Percentiles rank a stretch among this genome's conserved stretches.
phyloP scores from a whole-genome alignment of 1,140 invertebrate genomes.

The Trachymyrmex cornetzi region DNA sequence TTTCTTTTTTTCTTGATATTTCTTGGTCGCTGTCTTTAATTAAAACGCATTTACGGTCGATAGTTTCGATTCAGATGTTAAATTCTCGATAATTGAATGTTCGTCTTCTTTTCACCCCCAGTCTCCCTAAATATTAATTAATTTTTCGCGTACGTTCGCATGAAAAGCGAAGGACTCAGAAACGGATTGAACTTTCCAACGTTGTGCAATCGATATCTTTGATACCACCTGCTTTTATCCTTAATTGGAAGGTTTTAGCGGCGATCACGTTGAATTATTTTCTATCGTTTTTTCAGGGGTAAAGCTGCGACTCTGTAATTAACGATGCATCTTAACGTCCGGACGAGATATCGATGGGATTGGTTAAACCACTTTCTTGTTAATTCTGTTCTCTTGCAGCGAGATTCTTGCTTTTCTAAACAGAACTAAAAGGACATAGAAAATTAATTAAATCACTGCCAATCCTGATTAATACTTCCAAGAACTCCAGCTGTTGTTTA shows the following conservation, averaged over 20 bases:
- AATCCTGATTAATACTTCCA: slow-evolving; percentile 3
- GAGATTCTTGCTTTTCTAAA: background rate
- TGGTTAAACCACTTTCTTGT: slow-evolving; percentile 2
- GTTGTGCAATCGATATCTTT: slow-evolving; percentile 35
- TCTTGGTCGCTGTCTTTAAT: slow-evolving; percentile 54
- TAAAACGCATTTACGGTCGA: slow-evolving; percentile 46
- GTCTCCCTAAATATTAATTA: slow-evolving; percentile 43
- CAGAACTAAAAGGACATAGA: background rate
- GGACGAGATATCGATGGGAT: slow-evolving; percentile 19
- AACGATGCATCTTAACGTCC: slow-evolving; percentile 33
- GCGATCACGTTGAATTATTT: slow-evolving; percentile 26
- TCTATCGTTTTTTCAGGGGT: slow-evolving; percentile 6
- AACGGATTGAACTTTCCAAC: slow-evolving; percentile 37
- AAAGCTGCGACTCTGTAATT: slow-evolving; percentile 31
- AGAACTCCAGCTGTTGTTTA: background rate
- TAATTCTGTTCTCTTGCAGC: slow-evolving; percentile 4
- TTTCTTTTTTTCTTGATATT: background rate
- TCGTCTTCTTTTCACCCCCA: background rate
- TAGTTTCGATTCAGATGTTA: slow-evolving; percentile 30
- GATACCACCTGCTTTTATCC: slow-evolving; percentile 38
- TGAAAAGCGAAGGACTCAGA: slow-evolving; percentile 14
- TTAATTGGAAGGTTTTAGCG: slow-evolving; percentile 48
- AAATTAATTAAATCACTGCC: slow-evolving; percentile 10
- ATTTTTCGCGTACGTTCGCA: slow-evolving; percentile 51
- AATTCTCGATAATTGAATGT: slow-evolving; percentile 43